Percentiles rank a stretch among this genome's conserved stretches.
These are phyloP conservation scores for Dromiciops gliroides DNA, from an alignment of 2,113 vertebrate species.

Conservation along the genomic window DNA sequence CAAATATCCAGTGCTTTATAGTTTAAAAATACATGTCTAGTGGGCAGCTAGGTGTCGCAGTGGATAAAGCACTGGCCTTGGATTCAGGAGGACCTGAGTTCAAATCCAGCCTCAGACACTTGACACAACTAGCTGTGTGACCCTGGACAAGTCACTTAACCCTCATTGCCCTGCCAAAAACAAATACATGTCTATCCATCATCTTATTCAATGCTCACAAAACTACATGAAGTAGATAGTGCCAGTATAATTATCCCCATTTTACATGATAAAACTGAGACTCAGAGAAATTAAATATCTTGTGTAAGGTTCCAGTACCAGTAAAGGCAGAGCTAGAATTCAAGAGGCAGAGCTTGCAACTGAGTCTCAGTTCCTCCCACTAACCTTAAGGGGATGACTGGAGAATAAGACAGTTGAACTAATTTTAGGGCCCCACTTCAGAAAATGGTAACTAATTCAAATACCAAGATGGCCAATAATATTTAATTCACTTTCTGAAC, in stretches of 20 bases:
- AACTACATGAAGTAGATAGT: not conserved
- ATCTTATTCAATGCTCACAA: not conserved
- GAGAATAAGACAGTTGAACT: not conserved
- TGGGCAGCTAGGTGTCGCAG: too few species aligned
- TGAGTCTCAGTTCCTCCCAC: too few species aligned
- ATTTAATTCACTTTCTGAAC: not conserved
- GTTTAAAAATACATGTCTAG: too few species aligned
- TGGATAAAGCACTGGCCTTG: too few species aligned
- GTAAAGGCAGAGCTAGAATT: not conserved
- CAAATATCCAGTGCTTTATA: not conserved
- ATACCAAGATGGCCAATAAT: not conserved
- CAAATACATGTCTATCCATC: not conserved
- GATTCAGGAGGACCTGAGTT: too few species aligned
- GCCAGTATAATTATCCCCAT: not conserved
- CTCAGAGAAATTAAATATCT: conserved; percentile 20
- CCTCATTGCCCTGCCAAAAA: too few species aligned
- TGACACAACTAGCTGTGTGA: too few species aligned
- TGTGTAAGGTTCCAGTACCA: not conserved
- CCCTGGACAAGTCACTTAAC: too few species aligned
- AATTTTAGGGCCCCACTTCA: not conserved
- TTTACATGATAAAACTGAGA: not conserved
- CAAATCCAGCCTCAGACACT: too few species aligned
- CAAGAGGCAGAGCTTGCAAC: not conserved
- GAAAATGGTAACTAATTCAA: not conserved
- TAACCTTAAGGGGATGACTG: too few species aligned